These are phyloP conservation scores for Phaethornis superciliosus DNA, from an alignment of 2,113 vertebrate species.

Conservation along the genomic window DNA sequence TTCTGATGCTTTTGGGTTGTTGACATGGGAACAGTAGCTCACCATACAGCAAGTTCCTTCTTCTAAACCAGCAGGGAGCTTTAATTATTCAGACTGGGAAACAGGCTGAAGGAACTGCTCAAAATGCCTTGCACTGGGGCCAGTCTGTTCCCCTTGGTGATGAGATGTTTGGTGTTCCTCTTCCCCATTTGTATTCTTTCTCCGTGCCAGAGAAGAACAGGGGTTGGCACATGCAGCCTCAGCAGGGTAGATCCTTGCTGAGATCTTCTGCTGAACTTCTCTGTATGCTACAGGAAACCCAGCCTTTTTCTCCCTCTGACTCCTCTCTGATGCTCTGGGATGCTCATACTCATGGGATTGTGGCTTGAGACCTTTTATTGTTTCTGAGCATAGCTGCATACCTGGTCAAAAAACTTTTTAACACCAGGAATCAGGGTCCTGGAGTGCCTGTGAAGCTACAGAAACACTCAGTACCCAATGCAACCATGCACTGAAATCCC, in stretches of 20 bases:
- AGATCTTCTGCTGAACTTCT: background rate
- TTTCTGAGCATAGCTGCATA: too few relatives aligned
- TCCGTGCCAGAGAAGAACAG: rapidly evolving
- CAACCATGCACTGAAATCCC: background rate
- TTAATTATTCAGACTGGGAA: background rate
- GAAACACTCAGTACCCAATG: background rate
- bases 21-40: slow-evolving; percentile 27
- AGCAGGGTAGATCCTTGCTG: background rate
- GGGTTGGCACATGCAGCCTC: background rate
- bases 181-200: background rate
- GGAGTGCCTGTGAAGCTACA: background rate
- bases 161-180: background rate
- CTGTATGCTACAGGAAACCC: background rate
- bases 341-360: background rate
- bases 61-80: background rate
- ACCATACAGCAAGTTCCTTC: background rate
- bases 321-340: background rate
- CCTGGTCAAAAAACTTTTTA: background rate
- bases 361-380: too few relatives aligned
- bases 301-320: background rate
- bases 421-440: background rate
- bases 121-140: background rate
- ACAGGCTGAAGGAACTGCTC: background rate
- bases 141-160: background rate
- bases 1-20: background rate